Evolutionary conservation across 2,888 invertebrate species (phyloP).

Genomic region (Hydropsyche betteni): DNA sequence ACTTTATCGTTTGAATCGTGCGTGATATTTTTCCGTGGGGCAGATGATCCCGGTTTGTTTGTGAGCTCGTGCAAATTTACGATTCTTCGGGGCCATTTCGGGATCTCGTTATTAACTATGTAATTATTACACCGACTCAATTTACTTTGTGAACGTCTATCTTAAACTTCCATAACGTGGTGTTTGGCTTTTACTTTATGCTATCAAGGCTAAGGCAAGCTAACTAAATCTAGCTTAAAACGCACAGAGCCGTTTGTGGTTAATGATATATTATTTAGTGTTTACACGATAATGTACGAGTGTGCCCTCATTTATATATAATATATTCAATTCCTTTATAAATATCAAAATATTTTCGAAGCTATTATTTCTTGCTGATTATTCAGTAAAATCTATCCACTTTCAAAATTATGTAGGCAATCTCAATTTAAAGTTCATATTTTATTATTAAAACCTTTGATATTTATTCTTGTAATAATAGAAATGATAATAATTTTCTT

Average conservation of each 20-base stretch:
- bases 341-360: too few species aligned
- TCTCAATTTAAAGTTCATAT: too few species aligned
- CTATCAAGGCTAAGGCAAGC: not conserved
- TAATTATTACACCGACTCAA: constrained; percentile 31
- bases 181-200: constrained; percentile 22
- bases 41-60: not conserved
- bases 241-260: constrained; percentile 13
- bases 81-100: not conserved
- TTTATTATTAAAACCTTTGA: too few species aligned
- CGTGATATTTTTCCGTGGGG: not conserved
- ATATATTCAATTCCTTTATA: too few species aligned
- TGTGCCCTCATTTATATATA: not conserved
- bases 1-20: not conserved
- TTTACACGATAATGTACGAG: too few species aligned
- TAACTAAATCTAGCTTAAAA: constrained; percentile 18
- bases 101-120: constrained; percentile 25
- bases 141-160: constrained; percentile 22
- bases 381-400: too few species aligned
- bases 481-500: too few species aligned
- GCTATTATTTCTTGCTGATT: too few species aligned
- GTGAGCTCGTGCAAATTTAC: not conserved
- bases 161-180: constrained; percentile 14
- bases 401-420: too few species aligned
- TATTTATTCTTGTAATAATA: too few species aligned
- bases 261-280: not conserved